Evolutionary conservation across 2,113 vertebrate species (phyloP).

Genomic region (Xyliphius kryptos): DNA sequence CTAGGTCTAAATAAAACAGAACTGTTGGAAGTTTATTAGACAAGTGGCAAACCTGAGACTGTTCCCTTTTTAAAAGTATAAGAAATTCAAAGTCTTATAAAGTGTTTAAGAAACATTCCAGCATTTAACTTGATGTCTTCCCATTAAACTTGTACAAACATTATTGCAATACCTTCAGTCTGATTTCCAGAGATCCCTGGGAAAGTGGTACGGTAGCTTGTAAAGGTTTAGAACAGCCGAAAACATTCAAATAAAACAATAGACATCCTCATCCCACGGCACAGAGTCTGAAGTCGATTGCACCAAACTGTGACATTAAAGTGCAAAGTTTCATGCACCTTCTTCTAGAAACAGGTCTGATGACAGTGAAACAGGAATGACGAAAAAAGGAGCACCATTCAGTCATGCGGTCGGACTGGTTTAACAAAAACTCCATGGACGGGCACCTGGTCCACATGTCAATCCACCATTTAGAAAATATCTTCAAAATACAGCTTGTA

Average conservation of each 20-base stretch:
- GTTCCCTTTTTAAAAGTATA: no score
- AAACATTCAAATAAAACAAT: slow-evolving; percentile 1
- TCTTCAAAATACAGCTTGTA: background rate
- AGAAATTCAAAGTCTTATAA: no score
- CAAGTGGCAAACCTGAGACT: no score
- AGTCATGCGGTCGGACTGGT: slow-evolving; percentile 57
- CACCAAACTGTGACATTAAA: background rate
- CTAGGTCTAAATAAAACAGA: no score
- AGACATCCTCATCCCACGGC: background rate
- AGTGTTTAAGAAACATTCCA: no score
- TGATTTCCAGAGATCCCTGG: slow-evolving; percentile 10
- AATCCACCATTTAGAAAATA: background rate
- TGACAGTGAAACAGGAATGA: slow-evolving; percentile 58
- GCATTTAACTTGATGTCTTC: no score
- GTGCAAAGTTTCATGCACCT: background rate
- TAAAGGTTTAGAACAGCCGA: slow-evolving; percentile 1
- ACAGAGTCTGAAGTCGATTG: background rate
- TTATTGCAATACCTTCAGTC: slow-evolving; percentile 12
- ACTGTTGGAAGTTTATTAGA: no score
- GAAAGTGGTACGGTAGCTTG: background rate
- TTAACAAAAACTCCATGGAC: slow-evolving; percentile 37
- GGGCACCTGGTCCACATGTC: slow-evolving; percentile 10
- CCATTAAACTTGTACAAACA: background rate
- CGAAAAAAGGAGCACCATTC: slow-evolving; percentile 34
- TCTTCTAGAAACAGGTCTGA: slow-evolving; percentile 35